Evolutionary conservation across 2,888 invertebrate species (phyloP).

Genomic region (Tridacna gigas): DNA sequence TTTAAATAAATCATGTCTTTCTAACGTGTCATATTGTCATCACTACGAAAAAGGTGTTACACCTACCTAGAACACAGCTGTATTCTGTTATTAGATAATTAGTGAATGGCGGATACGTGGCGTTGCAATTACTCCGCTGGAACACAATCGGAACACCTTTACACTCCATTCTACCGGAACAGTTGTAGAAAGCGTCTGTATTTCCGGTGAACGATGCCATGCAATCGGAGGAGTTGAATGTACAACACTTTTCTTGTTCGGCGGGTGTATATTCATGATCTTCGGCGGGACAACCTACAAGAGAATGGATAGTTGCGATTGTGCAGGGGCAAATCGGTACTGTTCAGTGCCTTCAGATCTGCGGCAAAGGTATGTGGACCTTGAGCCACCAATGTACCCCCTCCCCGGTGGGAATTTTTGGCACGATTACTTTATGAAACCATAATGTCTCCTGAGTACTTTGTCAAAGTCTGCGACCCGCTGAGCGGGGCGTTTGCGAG

Average conservation of each 20-base stretch:
- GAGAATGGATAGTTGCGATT: no score
- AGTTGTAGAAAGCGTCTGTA: slow-evolving; percentile 18
- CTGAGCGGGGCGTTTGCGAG: no score
- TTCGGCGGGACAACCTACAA: slow-evolving; percentile 36
- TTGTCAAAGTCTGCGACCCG: no score
- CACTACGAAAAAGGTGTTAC: background rate
- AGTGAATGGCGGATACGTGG: slow-evolving; percentile 21
- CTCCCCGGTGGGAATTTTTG: no score
- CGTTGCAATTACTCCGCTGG: slow-evolving; percentile 22
- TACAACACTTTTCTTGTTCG: slow-evolving; percentile 28
- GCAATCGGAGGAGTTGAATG: slow-evolving; percentile 41
- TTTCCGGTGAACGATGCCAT: slow-evolving; percentile 25
- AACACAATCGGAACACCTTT: slow-evolving; percentile 29
- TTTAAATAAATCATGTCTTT: no score
- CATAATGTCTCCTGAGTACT: no score
- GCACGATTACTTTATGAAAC: no score
- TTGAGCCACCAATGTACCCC: no score
- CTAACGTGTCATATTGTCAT: no score
- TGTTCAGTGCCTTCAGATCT: no score
- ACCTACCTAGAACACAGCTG: slow-evolving; percentile 38
- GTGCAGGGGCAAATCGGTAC: no score
- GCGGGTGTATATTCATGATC: slow-evolving; percentile 36
- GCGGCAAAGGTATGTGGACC: no score
- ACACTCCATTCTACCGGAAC: slow-evolving; percentile 29
- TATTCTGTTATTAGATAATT: slow-evolving; percentile 46